Conservation (phyloP, 2,888 invertebrate genomes). For the Trissonchulus sp. region DNA sequence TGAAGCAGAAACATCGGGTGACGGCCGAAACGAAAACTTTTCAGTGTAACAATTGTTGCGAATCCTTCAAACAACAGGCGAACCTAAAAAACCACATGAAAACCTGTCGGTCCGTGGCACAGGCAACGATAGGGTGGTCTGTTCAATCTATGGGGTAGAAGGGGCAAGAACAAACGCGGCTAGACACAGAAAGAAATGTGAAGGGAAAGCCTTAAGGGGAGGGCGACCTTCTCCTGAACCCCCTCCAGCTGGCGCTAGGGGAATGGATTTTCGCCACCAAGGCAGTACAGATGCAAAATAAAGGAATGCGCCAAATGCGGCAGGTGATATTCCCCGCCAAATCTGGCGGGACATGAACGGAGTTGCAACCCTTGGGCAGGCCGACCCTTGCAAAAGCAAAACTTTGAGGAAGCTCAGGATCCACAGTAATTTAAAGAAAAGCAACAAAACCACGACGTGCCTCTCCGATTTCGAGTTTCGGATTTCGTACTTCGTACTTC, state of each 20-base stretch:
- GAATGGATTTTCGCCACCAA: too few relatives aligned
- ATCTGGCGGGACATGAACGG: constrained; percentile 7
- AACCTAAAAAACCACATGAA: constrained; percentile 17
- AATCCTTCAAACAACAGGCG: constrained; percentile 11
- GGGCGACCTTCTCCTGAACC: neutral
- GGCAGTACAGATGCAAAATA: neutral
- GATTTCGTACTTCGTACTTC: too few relatives aligned
- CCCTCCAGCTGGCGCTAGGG: too few relatives aligned
- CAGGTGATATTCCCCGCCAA: neutral
- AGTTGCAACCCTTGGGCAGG: too few relatives aligned
- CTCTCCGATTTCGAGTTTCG: too few relatives aligned
- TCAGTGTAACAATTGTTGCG: neutral
- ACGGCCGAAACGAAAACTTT: neutral
- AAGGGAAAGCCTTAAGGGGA: neutral
- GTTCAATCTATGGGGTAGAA: neutral
- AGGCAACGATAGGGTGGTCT: neutral
- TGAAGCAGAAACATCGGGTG: neutral
- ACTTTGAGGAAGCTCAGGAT: too few relatives aligned
- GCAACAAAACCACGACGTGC: too few relatives aligned
- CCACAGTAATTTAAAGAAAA: too few relatives aligned
- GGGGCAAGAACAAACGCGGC: neutral
- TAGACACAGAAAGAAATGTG: neutral
- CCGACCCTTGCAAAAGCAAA: too few relatives aligned
- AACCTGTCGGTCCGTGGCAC: neutral
- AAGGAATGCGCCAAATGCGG: neutral